A percentile compares a stretch with the other conserved stretches of the same genome.
Conservation (phyloP, 2,888 invertebrate species). For the Sipunculus nudus region DNA sequence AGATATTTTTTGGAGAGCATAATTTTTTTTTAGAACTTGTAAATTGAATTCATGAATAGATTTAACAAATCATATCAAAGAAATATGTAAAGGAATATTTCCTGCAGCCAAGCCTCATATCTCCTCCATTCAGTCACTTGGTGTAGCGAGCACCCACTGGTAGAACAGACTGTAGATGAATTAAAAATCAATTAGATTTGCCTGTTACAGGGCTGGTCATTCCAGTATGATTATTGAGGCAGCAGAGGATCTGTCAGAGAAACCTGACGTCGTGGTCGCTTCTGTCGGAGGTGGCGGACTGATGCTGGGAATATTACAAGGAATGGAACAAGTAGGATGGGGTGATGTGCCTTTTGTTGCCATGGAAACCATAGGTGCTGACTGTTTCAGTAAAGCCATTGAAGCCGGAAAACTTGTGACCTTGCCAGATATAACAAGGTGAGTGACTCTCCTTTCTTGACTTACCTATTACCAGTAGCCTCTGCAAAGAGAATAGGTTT, state of each 20-base stretch:
- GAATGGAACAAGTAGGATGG: slow-evolving; percentile 58
- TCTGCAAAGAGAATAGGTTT: background rate
- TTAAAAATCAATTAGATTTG: no score
- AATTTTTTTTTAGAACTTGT: no score
- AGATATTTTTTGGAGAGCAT: no score
- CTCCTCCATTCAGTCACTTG: no score
- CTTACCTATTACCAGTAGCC: background rate
- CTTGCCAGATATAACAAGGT: slow-evolving; percentile 66
- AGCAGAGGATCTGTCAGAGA: slow-evolving; percentile 57
- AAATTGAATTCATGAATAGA: no score
- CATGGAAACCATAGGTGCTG: slow-evolving; percentile 69
- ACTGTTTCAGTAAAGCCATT: slow-evolving; percentile 66
- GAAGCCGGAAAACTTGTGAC: slow-evolving; percentile 64
- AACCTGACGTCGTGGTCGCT: slow-evolving; percentile 66
- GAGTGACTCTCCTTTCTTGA: slow-evolving; percentile 1
- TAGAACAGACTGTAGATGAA: no score
- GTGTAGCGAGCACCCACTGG: no score
- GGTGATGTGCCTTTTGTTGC: slow-evolving; percentile 67
- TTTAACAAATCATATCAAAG: no score
- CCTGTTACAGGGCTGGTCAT: slow-evolving; percentile 67
- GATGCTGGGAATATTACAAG: slow-evolving; percentile 61
- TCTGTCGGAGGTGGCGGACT: slow-evolving; percentile 70
- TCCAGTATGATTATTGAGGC: slow-evolving; percentile 66
- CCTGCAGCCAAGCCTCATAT: no score
- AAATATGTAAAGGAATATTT: no score